These are phyloP conservation scores for Semaprochilodus insignis DNA, from an alignment of 2,797 vertebrate species.

Conservation along the genomic window DNA sequence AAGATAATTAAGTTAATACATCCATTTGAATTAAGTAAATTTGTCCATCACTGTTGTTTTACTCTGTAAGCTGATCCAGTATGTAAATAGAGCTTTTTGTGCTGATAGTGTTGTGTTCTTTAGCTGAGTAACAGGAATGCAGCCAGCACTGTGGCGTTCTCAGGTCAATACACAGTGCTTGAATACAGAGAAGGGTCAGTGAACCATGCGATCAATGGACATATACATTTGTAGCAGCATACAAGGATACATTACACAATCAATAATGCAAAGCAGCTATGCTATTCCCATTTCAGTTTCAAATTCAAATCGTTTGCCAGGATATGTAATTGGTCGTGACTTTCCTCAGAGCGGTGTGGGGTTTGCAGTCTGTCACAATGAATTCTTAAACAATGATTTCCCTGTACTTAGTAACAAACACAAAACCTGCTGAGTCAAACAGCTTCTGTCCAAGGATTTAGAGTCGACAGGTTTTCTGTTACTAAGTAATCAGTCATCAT, in stretches of 20 bases:
- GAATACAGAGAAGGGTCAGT: constrained; percentile 22
- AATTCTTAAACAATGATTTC: background rate
- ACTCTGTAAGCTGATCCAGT: background rate
- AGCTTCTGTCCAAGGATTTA: background rate
- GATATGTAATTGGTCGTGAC: background rate
- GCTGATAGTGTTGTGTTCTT: background rate
- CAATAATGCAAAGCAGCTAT: constrained; percentile 32
- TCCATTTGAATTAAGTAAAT: too few relatives aligned
- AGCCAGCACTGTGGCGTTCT: constrained; percentile 25
- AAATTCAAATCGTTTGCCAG: background rate
- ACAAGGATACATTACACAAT: constrained; percentile 42
- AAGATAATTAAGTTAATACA: too few relatives aligned
- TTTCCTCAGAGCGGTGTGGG: background rate
- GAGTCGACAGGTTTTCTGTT: too few relatives aligned
- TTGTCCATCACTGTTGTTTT: background rate
- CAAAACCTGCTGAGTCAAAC: background rate
- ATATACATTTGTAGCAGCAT: constrained; percentile 36
- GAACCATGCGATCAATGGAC: constrained; percentile 42
- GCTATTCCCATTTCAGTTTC: background rate
- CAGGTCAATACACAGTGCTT: constrained; percentile 21
- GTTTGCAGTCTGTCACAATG: background rate
- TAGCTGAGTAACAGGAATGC: background rate
- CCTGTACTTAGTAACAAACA: background rate
- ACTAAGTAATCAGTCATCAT: too few relatives aligned
- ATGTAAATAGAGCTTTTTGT: background rate